Conservation (phyloP, 2,888 invertebrate genomes). For the Drosophila formosana region DNA sequence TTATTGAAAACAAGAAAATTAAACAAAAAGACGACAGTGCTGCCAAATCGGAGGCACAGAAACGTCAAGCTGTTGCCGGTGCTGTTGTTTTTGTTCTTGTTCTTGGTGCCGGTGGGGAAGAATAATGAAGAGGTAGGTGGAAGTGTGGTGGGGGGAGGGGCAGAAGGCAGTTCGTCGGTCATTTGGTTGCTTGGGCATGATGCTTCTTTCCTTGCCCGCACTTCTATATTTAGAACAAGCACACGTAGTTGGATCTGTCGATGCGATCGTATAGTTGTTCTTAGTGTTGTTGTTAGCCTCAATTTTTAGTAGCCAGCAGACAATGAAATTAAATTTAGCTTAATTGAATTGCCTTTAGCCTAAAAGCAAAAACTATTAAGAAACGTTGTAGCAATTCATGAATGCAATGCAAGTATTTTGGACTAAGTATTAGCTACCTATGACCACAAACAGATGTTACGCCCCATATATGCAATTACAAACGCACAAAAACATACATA, state of each 20-base stretch:
- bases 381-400: conserved; percentile 39
- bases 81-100: conserved; percentile 13
- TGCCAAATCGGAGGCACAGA: conserved; percentile 36
- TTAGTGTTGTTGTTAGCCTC: conserved; percentile 54
- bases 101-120: conserved; percentile 5
- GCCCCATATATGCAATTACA: conserved; percentile 3
- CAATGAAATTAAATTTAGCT: conserved; percentile 64
- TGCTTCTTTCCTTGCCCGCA: conserved; percentile 52
- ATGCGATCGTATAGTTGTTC: conserved; percentile 58
- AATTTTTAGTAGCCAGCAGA: conserved; percentile 54
- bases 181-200: conserved; percentile 61
- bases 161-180: conserved; percentile 41
- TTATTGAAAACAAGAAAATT: conserved; percentile 54
- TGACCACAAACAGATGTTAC: conserved; percentile 29
- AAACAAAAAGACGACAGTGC: conserved; percentile 30
- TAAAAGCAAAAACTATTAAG: conserved; percentile 23
- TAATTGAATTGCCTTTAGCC: conserved; percentile 58
- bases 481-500: not conserved
- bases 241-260: conserved; percentile 76
- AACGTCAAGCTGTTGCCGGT: conserved; percentile 16
- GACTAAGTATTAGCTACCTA: conserved; percentile 28
- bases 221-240: conserved; percentile 72
- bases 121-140: not conserved
- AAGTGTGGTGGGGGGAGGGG: not conserved
- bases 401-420: conserved; percentile 37